phyloP scores from a whole-genome alignment of 2,797 vertebrate genomes.

The Sebastolobus altivelis region DNA sequence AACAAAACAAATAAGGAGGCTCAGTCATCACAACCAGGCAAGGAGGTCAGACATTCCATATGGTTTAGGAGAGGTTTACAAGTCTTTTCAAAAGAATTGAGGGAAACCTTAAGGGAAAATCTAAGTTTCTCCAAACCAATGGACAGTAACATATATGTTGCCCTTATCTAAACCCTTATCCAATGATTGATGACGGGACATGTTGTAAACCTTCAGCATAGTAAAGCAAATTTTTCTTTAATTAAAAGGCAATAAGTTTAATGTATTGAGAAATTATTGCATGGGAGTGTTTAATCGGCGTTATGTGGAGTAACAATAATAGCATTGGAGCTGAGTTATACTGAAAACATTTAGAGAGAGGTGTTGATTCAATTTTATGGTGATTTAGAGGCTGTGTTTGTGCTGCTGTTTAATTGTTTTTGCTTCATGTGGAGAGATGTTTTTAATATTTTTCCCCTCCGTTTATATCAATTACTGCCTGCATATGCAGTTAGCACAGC shows the following conservation, averaged over 20 bases:
- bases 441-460: neutral
- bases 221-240: neutral
- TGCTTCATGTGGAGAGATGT: neutral
- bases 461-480: neutral
- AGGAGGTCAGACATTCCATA: too few relatives aligned
- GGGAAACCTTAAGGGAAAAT: too few relatives aligned
- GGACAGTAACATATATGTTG: too few relatives aligned
- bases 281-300: neutral
- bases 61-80: too few relatives aligned
- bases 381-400: neutral
- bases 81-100: too few relatives aligned
- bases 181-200: neutral
- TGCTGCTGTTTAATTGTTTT: neutral
- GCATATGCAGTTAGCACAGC: neutral
- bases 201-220: neutral
- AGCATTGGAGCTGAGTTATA: neutral
- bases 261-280: neutral
- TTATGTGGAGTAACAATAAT: neutral
- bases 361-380: neutral
- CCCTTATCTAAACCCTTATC: neutral
- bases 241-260: neutral
- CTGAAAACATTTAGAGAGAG: neutral
- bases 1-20: too few relatives aligned
- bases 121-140: too few relatives aligned
- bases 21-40: too few relatives aligned